Base-by-base conservation (phyloP, 2,888 invertebrate species). In the Drosophila birchii region DNA sequence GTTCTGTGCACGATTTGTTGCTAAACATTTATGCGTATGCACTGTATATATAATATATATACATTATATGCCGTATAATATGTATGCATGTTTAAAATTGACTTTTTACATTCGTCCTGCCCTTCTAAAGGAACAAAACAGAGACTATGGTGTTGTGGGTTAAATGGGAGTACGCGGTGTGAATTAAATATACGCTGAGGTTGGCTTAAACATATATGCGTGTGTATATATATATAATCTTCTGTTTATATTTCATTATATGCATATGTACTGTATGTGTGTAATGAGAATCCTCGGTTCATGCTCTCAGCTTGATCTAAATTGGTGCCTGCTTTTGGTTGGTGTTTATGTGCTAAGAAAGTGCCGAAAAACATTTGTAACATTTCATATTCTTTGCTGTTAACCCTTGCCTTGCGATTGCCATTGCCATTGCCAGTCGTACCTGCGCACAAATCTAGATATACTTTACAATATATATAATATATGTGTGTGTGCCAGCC, bases 361-460 rank as follows among this genome's bases (percentile, higher is more conserved):
- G 81, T 82, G 85, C 80, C 76, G 75, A 86, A 70, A 70, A 74
- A 68, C 68, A 74, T 74, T 45, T 74, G 68, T 67, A 86, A 82
- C 83, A 80, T 80, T 56, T 81, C 78, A 74, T 51, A 51, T 51
- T 29, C 23, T 16, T 18, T 16, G 44, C 44, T 16, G 44, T 16
- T 45, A 85, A 68, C 60, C 58, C 58, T 68, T 32, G 58, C 53
- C 32, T 29, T 29, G 29, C 29, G 3, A 3, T 29, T 29, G 29
- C 29, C 4, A 54, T 39, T 53, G 53, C 64, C 55, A 69, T 58
- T 70, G 69, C 71, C 43, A 53, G 53, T 20, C 45, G 51, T 70
- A 39, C 41, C 43, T 49, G 44, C 56, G 44, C 56, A 56, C 56
- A 62, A 53, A 62, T 61, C 44, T 36, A 66, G 23, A 49, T 59